Percentiles rank a stretch among this genome's conserved stretches.
Evolutionary conservation across 2,113 vertebrate species (phyloP).

Genomic region (Nanorana parkeri): DNA sequence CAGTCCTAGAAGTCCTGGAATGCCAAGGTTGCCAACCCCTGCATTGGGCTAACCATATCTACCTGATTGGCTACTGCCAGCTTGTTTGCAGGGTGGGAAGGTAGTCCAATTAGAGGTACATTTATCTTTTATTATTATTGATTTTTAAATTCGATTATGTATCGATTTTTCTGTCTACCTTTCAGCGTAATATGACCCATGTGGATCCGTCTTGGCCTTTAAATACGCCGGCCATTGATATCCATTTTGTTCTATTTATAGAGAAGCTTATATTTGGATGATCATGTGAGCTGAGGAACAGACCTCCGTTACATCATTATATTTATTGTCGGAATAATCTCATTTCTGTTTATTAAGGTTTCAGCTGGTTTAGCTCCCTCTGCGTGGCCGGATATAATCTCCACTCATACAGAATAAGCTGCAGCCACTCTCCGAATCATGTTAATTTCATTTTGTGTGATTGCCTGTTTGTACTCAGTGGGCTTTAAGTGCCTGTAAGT

Average conservation of each 20-base stretch:
- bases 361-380: background rate
- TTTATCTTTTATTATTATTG: constrained; percentile 22
- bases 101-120: constrained; percentile 6
- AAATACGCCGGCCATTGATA: background rate
- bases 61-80: background rate
- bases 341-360: constrained; percentile 24
- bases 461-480: constrained; percentile 1
- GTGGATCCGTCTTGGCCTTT: background rate
- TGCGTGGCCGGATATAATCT: background rate
- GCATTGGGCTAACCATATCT: background rate
- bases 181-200: background rate
- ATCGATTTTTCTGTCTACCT: constrained; percentile 1
- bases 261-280: constrained; percentile 14
- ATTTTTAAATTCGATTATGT: constrained; percentile 7
- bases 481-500: constrained; percentile 31
- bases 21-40: too few species aligned
- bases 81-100: background rate
- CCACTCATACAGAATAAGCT: constrained; percentile 1
- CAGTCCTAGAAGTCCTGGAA: too few species aligned
- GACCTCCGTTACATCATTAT: constrained; percentile 17
- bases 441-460: constrained; percentile 2
- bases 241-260: constrained; percentile 9
- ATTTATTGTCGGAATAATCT: constrained; percentile 34
- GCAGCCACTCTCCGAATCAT: background rate
- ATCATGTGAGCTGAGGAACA: background rate